Base-by-base conservation (phyloP, 2,113 vertebrate genomes). In the Takifugu bimaculatus region DNA sequence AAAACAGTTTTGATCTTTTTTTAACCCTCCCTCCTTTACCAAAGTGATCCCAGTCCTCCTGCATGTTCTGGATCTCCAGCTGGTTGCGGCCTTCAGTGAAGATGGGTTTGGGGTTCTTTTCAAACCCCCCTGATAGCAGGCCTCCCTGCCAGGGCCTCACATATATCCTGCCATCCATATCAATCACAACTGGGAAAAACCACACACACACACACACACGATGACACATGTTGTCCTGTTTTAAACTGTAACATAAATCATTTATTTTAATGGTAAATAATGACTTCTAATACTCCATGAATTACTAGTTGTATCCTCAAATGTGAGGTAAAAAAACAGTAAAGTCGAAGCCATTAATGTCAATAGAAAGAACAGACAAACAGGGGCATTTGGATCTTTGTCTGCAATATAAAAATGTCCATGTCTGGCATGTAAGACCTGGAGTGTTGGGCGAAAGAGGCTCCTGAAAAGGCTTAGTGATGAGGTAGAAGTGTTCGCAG, bases 11-110 rank as follows among this genome's bases (percentile, higher is more conserved):
- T 11, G 7, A 10, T 10, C 35, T 11, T 26, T 5, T 4, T n/a
- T 42, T 42, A 15, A 7, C 20, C 27, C 28, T 52, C 26, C 47
- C 12, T 64, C 20, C 13, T 13, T 81, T 88, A 99, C 97, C 96
- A 67, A 96, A 99, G 76, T 99, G 96, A 88, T 99, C 97, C 97
- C 97, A 99, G 80, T 98, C 97, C 76, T 98, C 96, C 55, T 96
- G 94, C 82, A 97, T 92, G 87, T 92, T 96, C 58, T 99, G 96
- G 74, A 99, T 94, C 87, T 99, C 95, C 85, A 96, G 90, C 85
- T 99, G 97, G 81, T 97, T 99, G 66, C 93, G 90, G 4, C 95
- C 95, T 81, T 97, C 95, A 0, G 96, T 98, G 77, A 98, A 99
- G 81, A 99, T 95, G 43, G 97, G 97, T 72, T 99, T 99, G 1